Evolutionary conservation across 2,888 invertebrate species (phyloP).

Genomic region (Napeogenes inachia): DNA sequence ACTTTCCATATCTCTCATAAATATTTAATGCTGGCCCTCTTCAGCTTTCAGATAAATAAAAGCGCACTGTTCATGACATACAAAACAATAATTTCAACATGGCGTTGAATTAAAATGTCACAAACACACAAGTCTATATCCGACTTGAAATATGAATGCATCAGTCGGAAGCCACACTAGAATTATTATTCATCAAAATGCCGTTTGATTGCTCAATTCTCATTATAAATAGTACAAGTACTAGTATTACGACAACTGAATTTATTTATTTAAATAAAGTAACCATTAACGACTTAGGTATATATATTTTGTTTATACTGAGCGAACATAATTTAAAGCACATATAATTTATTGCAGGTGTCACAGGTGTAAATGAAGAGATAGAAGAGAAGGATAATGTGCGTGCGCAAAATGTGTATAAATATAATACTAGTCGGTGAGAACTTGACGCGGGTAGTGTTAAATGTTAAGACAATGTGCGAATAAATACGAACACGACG

Average conservation of each 20-base stretch:
- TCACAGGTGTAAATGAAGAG: conserved; percentile 7
- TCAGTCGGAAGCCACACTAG: conserved; percentile 20
- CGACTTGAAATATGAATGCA: conserved; percentile 16
- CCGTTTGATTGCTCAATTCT: conserved; percentile 17
- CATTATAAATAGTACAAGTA: conserved; percentile 3
- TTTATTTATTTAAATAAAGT: background rate
- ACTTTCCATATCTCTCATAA: conserved; percentile 13
- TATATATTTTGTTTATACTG: too few species aligned
- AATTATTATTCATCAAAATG: conserved; percentile 23
- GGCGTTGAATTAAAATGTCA: conserved; percentile 17
- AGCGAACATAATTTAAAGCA: background rate
- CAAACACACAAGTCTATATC: conserved; percentile 10
- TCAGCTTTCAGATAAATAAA: conserved; percentile 11
- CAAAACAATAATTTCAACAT: conserved; percentile 17
- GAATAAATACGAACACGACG: conserved; percentile 65
- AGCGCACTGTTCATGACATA: conserved; percentile 9
- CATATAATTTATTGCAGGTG: conserved; percentile 17
- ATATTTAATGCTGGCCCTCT: conserved; percentile 12
- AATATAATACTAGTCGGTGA: conserved; percentile 42
- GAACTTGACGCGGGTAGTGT: conserved; percentile 48
- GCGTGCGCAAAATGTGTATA: conserved; percentile 35
- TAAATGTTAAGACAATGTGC: conserved; percentile 57
- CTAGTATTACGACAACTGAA: background rate
- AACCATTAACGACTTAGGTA: too few species aligned
- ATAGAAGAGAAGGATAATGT: conserved; percentile 18